A percentile compares a stretch with the other conserved stretches of the same genome.
Conservation (phyloP, 2,888 invertebrate genomes). For the Xanthia icteritia region DNA sequence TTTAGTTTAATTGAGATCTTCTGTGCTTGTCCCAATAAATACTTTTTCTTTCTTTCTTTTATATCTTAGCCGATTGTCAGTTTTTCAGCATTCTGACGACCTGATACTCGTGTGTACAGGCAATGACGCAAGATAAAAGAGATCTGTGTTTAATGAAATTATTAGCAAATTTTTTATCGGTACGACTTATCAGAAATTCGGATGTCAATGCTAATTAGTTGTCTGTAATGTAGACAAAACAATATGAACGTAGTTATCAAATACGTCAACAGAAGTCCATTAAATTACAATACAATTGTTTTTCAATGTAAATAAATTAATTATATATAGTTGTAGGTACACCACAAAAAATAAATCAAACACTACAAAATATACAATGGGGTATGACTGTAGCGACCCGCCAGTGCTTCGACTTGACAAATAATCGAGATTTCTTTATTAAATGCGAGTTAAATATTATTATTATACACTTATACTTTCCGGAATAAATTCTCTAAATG, state of each 20-base stretch:
- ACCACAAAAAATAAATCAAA: neutral
- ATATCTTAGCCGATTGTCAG: too few species aligned
- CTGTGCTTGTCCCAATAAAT: too few species aligned
- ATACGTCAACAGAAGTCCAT: neutral
- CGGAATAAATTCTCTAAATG: neutral
- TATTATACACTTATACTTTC: too few species aligned
- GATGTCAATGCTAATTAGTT: neutral
- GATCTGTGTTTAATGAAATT: conserved; percentile 2
- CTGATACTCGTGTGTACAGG: too few species aligned
- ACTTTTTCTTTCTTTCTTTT: too few species aligned
- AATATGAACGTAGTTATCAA: neutral
- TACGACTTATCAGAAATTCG: neutral
- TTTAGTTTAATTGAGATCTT: too few species aligned
- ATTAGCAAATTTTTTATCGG: neutral
- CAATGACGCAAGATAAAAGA: neutral
- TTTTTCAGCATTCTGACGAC: too few species aligned
- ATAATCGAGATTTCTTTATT: neutral
- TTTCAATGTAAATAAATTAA: neutral
- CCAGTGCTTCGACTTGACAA: neutral
- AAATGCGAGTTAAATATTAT: too few species aligned
- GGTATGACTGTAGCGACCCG: neutral
- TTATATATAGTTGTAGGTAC: neutral
- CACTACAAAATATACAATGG: neutral
- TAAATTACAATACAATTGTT: neutral
- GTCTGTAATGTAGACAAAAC: conserved; percentile 4